A percentile compares a stretch with the other conserved stretches of the same genome.
Evolutionary conservation across 2,888 invertebrate species (phyloP).

Genomic region (Drepanosiphum platanoidis): DNA sequence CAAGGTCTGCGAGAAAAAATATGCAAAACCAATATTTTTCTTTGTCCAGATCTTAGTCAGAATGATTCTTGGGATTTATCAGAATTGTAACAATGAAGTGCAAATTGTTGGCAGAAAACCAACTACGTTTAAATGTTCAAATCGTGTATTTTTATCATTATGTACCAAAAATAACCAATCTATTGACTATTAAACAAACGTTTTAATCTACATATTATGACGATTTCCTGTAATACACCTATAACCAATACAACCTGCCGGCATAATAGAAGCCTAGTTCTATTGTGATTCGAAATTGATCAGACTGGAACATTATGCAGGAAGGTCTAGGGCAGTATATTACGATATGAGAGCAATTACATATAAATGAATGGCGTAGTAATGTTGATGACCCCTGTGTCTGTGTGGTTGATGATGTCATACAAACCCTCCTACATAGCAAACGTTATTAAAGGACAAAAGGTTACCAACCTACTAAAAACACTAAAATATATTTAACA

Average conservation of each 20-base stretch:
- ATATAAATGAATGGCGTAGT: slow-evolving; percentile 40
- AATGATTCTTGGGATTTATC: slow-evolving; percentile 35
- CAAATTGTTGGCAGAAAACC: slow-evolving; percentile 57
- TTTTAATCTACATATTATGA: slow-evolving; percentile 36
- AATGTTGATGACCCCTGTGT: slow-evolving; percentile 57
- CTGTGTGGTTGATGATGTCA: slow-evolving; percentile 45
- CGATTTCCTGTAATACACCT: slow-evolving; percentile 41
- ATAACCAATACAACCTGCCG: slow-evolving; percentile 11
- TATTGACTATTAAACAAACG: slow-evolving; percentile 31
- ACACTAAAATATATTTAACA: background rate
- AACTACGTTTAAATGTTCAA: slow-evolving; percentile 39
- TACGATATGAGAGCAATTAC: slow-evolving; percentile 42
- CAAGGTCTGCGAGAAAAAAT: slow-evolving; percentile 44
- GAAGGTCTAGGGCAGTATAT: slow-evolving; percentile 54
- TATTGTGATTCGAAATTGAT: slow-evolving; percentile 49
- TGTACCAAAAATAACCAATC: slow-evolving; percentile 50
- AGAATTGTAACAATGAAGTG: slow-evolving; percentile 50
- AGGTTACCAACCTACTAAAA: slow-evolving; percentile 51
- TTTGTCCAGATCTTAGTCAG: slow-evolving; percentile 52
- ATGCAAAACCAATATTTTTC: slow-evolving; percentile 49
- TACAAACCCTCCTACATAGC: slow-evolving; percentile 56
- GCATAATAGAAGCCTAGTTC: slow-evolving; percentile 27
- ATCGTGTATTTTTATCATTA: slow-evolving; percentile 38
- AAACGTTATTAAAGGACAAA: slow-evolving; percentile 44
- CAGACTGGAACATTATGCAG: slow-evolving; percentile 57